phyloP scores from a whole-genome alignment of 2,113 vertebrate genomes.

The Silurus glanis region DNA sequence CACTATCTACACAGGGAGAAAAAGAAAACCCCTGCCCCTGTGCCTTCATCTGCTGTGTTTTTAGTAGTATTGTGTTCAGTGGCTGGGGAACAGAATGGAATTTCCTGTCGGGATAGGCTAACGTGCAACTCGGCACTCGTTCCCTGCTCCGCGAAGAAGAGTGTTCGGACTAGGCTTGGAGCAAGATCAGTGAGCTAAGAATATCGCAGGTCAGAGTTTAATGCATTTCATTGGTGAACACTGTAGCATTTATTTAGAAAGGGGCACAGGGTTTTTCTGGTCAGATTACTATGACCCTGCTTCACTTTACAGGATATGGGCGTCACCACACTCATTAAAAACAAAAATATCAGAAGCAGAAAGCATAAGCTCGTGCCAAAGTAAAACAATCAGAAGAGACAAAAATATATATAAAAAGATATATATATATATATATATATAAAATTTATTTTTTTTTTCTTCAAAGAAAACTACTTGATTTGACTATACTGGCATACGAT shows the following conservation, averaged over 20 bases:
- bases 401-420: neutral
- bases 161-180: slow-evolving; percentile 51
- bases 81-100: slow-evolving; percentile 67
- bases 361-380: neutral
- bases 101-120: slow-evolving; percentile 70
- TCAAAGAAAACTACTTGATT: neutral
- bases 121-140: slow-evolving; percentile 69
- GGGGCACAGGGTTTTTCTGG: slow-evolving; percentile 55
- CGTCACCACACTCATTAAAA: slow-evolving; percentile 41
- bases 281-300: slow-evolving; percentile 40
- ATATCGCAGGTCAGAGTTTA: slow-evolving; percentile 70
- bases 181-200: slow-evolving; percentile 55
- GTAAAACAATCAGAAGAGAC: neutral
- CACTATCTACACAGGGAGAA: slow-evolving; percentile 48
- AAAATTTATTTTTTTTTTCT: neutral
- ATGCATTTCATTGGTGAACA: slow-evolving; percentile 60
- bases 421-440: neutral
- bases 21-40: slow-evolving; percentile 37
- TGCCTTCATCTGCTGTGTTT: slow-evolving; percentile 53
- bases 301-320: slow-evolving; percentile 52
- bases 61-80: slow-evolving; percentile 57
- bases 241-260: slow-evolving; percentile 58
- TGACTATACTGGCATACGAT: neutral
- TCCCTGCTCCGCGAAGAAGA: slow-evolving; percentile 41
- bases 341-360: slow-evolving; percentile 31